Base-by-base conservation (phyloP, 2,113 vertebrate genomes). In the Eublepharis macularius region DNA sequence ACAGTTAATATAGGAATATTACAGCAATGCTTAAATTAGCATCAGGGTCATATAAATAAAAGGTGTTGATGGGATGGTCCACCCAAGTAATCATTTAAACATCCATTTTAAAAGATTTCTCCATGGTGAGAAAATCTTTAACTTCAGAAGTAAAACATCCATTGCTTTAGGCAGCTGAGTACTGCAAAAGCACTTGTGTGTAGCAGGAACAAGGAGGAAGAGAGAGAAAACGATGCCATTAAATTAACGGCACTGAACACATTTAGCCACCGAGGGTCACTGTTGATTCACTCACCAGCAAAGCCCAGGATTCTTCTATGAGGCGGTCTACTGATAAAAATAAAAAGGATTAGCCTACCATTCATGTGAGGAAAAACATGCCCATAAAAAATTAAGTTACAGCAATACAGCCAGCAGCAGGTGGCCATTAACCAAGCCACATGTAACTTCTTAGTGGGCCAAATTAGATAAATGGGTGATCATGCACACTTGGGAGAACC, bases 231-330 rank as follows among this genome's bases (percentile, higher is more conserved):
- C 43, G 88, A 5, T 0, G 17, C 36, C 19, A 24, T 36, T 78
- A 74, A 89, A 69, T 39, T 80, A 85, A 39, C 77, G 90, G 83
- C 80, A 92, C 83, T 86, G 80, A 88, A 57, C 66, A 21, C n/a
- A 80, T 91, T 87, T 83, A 89, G 82, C 93, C 93, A 93, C 91
- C 87, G 89, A 89, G 90, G 90, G 93, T 94, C 94, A 95, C 88
- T 94, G 93, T 88, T 94, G 93, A 91, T 85, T 92, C 92, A 84
- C 12, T 90, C 73, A 85, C 41, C 45, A 51, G 39, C 90, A 29
- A 5, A 82, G 88, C 36, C 8, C 49, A 57, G 12, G 36, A 29
- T 63, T 41, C 76, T 63, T 74, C 24, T 36, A 45, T 79, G 34
- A 36, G 63, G 80, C 80, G 34, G 32, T 68, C 4, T 88, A 81